Evolutionary conservation across 2,113 vertebrate species (phyloP), one percentile per base, ranked within the genome.

Genomic region (Acrocephalus arundinaceus): DNA sequence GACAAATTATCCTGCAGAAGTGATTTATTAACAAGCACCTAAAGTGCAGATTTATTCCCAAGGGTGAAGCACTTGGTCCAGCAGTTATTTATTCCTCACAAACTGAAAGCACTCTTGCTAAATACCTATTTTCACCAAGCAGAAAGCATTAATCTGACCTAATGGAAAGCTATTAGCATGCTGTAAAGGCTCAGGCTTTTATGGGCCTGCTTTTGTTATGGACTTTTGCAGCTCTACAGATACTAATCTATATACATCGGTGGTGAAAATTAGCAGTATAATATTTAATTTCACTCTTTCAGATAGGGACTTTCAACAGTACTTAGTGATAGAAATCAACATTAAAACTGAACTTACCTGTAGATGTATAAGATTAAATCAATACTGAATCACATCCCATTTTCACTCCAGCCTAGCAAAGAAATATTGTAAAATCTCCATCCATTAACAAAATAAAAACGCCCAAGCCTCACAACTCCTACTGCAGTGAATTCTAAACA

Each of bases 131-230:
- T 88, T 83, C 79, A 88, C 68, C 63, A 21, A 93, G 86, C 59
- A 96, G 86, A 82, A 93, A 73, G 73, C 83, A 92, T 93, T 89
- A 89, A 94, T 93, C 83, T 84, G 88, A 78, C 65, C 80, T 90
- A 93, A 95, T 90, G 70, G 76, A 92, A 96, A 93, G 46, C 70
- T 83, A 94, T 96, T 96, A 96, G 92, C 65, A 75, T 90, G 85
- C 86, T 85, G 57, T 43, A 94, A 86, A 89, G 66, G 61, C 61
- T 93, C 71, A 54, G 27, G 76, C 58, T 94, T 96, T 92, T 89
- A 87, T n/a, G 89, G 76, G 48, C 1, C 1, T 59, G 37, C 76
- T 75, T 86, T 93, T 79, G 78, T 96, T 90, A 94, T 13, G 58
- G 83, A 89, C 72, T 75, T 90, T 65, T 93, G 55, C 52, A 86